Base-by-base conservation (phyloP, 2,113 vertebrate species). In the Gobiocypris rarus region DNA sequence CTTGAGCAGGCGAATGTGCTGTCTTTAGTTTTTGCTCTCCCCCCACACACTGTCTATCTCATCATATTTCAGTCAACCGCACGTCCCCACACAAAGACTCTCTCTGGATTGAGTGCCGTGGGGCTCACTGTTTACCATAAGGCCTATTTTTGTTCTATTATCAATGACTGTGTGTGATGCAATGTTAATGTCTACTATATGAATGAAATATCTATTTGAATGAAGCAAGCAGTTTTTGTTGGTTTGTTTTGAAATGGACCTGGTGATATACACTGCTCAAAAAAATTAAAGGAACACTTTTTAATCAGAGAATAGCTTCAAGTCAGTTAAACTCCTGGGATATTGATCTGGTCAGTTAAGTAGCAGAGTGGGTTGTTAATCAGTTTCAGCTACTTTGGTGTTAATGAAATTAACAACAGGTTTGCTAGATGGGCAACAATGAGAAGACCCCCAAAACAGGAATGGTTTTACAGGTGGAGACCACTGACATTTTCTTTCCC, bases 51-150 rank as follows among this genome's bases (percentile, higher is more conserved):
- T 8, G 41, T 67, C 59, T 65, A 69, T 67, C 78, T 81, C 59
- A 67, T 81, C 78, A 81, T 81, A 81, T 81, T 81, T 81, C 78
- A 69, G 78, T 69, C 59, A 81, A 31, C 26, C 26, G 61, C 59
- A 59, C 78, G 11, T 81, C 78, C 61, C 61, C 19, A 38, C 78
- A 81, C 61, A 81, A 65, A 80, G 58, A 61, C 77, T 80, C 41
- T 79, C 77, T 80, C 61, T 69, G 45, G 78, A 81, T 69, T 7
- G 61, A 52, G 45, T 52, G 61, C 78, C 26, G 61, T 34, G 61
- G 11, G 52, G 17, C 52, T 77, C 31, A 28, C 43, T 81, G 78
- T 81, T 81, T 81, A 81, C 61, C 78, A 81, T 67, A 69, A 67
- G 61, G 45, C 45, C 78, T 69, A 81, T 69, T 81, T 81, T 81